Percentiles rank a stretch among this genome's conserved stretches.
phyloP scores from a whole-genome alignment of 2,888 invertebrate genomes.

The Platypus cylindrus region DNA sequence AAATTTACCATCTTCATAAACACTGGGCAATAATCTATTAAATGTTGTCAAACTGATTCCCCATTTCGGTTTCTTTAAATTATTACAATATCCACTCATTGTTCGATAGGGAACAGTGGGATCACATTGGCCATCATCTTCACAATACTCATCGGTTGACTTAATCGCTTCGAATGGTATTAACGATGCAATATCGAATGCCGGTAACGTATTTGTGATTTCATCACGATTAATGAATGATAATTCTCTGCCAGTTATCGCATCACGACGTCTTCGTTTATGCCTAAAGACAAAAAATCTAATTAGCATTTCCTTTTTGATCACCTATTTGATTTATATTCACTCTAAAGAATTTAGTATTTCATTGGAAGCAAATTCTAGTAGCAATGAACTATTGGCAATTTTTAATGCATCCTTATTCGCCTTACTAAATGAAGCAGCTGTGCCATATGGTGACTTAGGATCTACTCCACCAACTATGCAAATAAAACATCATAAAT shows the following conservation, averaged over 20 bases:
- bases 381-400: constrained; percentile 75
- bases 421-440: constrained; percentile 83
- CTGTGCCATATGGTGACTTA: constrained; percentile 73
- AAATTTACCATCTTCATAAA: constrained; percentile 69
- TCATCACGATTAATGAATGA: constrained; percentile 49
- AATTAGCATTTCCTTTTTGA: no score
- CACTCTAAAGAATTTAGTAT: constrained; percentile 53
- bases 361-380: constrained; percentile 79
- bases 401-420: constrained; percentile 70
- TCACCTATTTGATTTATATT: constrained; percentile 14
- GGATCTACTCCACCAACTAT: constrained; percentile 71
- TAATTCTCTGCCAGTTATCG: constrained; percentile 51
- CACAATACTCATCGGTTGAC: constrained; percentile 54
- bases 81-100: constrained; percentile 78
- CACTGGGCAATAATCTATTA: constrained; percentile 69
- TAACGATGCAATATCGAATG: constrained; percentile 63
- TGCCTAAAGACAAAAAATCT: constrained; percentile 16
- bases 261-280: constrained; percentile 56
- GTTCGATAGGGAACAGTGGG: constrained; percentile 57
- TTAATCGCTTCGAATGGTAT: constrained; percentile 46
- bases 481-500: constrained; percentile 3
- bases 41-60: constrained; percentile 80
- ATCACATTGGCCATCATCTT: constrained; percentile 60
- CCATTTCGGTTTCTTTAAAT: constrained; percentile 65
- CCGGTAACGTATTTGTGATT: constrained; percentile 63